Conservation (phyloP, 2,888 invertebrate species). For the Gerris lacustris region DNA sequence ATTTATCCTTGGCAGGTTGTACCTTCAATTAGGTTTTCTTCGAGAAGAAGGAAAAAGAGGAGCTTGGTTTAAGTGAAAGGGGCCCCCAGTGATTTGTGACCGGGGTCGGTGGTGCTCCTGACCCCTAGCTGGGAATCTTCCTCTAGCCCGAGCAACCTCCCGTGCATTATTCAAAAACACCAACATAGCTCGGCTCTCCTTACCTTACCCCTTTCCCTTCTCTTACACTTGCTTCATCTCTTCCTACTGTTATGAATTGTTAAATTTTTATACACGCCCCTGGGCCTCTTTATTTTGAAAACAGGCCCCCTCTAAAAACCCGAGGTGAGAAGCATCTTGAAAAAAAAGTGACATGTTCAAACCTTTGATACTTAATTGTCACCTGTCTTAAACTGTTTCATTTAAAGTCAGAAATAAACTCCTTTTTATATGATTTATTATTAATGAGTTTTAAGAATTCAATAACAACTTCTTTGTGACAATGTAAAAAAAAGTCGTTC, state of each 20-base stretch:
- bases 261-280: background rate
- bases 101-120: background rate
- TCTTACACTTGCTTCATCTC: background rate
- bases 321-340: background rate
- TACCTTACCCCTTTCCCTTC: conserved; percentile 7
- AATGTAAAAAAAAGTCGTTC: too few relatives aligned
- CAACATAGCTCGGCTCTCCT: background rate
- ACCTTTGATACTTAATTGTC: too few relatives aligned
- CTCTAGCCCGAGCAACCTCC: conserved; percentile 3
- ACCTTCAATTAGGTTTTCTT: conserved; percentile 1
- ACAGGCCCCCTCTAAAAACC: background rate
- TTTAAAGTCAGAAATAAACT: too few relatives aligned
- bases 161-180: background rate
- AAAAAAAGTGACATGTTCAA: too few relatives aligned
- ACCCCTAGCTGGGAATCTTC: background rate
- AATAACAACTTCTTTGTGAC: too few relatives aligned
- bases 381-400: too few relatives aligned
- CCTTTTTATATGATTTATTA: too few relatives aligned
- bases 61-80: conserved; percentile 3
- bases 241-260: background rate
- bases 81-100: conserved; percentile 3
- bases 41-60: background rate
- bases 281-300: background rate
- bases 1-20: conserved; percentile 5
- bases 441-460: too few relatives aligned